Conservation (phyloP, 2,113 vertebrate species). For the Pseudorasbora parva region DNA sequence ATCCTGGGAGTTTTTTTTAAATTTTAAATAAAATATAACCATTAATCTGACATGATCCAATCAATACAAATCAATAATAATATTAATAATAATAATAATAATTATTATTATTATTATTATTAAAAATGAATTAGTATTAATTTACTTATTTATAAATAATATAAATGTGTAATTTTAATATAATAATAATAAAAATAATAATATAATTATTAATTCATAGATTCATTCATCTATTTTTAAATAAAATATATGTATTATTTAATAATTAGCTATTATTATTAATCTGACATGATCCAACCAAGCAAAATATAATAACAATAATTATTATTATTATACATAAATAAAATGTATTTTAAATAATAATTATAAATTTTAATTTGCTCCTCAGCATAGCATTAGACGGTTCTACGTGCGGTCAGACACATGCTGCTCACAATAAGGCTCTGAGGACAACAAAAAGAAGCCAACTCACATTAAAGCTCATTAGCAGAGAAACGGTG, state of each 20-base stretch:
- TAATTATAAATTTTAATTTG: background rate
- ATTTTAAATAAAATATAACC: background rate
- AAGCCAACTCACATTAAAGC: conserved; percentile 62
- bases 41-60: background rate
- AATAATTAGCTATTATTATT: background rate
- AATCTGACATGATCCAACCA: background rate
- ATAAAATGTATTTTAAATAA: too few species aligned
- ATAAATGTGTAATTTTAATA: too few species aligned
- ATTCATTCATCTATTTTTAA: too few species aligned
- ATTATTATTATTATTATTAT: too few species aligned
- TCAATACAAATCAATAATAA: too few species aligned
- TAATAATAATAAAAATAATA: too few species aligned
- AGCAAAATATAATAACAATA: too few species aligned
- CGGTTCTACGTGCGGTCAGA: background rate
- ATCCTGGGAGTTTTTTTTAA: background rate
- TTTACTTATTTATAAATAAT: too few species aligned
- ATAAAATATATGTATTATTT: background rate
- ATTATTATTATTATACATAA: too few species aligned
- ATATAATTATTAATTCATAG: too few species aligned
- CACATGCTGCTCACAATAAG: background rate
- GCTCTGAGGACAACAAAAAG: conserved; percentile 43
- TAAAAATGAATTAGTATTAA: too few species aligned
- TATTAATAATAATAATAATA: too few species aligned
- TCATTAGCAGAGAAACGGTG: conserved; percentile 61
- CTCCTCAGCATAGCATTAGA: background rate